Percentiles rank a stretch among this genome's conserved stretches.
These are phyloP conservation scores for Botrylloides violaceus DNA, from an alignment of 23 tunicate species.

Conservation along the genomic window DNA sequence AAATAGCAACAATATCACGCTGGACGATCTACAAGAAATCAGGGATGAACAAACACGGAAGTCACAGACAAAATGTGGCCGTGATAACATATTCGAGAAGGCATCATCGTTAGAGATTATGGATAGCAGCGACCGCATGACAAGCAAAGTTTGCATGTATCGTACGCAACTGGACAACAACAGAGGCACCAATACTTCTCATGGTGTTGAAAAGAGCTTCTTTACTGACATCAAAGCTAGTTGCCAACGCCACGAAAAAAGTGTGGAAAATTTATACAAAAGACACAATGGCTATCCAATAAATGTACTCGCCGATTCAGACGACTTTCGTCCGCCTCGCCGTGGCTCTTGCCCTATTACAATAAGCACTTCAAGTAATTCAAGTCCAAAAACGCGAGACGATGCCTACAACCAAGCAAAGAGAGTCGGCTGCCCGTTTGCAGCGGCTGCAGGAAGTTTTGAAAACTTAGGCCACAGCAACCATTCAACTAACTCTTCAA, in stretches of 20 bases:
- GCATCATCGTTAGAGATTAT: neutral
- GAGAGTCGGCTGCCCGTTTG: neutral
- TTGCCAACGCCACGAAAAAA: neutral
- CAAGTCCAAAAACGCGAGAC: neutral
- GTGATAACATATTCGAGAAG: neutral
- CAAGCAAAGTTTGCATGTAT: neutral
- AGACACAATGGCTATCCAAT: no score
- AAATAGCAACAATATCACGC: neutral
- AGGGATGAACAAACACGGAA: neutral
- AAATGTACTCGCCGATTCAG: no score
- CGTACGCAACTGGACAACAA: neutral
- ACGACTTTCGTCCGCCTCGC: neutral
- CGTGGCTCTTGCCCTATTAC: neutral
- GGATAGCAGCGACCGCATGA: no score
- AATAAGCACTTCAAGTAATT: neutral
- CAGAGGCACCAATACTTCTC: no score
- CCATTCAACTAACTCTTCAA: neutral
- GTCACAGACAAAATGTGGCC: neutral
- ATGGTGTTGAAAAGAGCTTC: no score
- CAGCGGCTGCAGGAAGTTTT: neutral
- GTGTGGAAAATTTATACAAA: neutral
- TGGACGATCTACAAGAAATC: neutral
- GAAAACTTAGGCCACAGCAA: neutral
- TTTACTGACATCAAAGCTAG: neutral
- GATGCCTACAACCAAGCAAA: neutral